Conservation (phyloP, 2,113 vertebrate genomes). For the Xenopus tropicalis region DNA sequence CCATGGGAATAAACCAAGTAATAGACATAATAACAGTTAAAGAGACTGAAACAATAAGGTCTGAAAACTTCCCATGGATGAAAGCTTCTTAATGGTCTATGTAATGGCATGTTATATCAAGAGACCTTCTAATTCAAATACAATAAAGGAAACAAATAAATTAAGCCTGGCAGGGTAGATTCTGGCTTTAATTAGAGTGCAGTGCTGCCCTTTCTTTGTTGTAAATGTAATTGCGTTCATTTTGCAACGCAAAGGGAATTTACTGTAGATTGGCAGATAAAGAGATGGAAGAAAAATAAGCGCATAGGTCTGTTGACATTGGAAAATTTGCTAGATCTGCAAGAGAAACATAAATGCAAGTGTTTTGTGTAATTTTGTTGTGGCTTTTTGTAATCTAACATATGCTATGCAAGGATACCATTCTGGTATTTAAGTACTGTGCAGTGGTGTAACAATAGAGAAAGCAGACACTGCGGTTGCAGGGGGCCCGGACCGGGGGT, state of each 20-base stretch:
- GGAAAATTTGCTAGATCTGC: slow-evolving; percentile 12
- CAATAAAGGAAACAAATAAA: not conserved
- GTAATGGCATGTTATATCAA: slow-evolving; percentile 3
- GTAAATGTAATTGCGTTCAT: slow-evolving; percentile 30
- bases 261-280: slow-evolving; percentile 25
- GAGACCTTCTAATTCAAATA: slow-evolving; percentile 7
- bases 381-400: slow-evolving; percentile 29
- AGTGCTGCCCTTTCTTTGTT: slow-evolving; percentile 12
- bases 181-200: slow-evolving; percentile 16
- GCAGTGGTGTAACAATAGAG: too few relatives aligned
- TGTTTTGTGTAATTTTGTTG: not conserved
- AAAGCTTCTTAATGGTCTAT: not conserved
- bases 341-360: slow-evolving; percentile 3
- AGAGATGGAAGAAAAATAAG: slow-evolving; percentile 32
- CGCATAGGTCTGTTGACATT: slow-evolving; percentile 1
- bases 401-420: slow-evolving; percentile 17
- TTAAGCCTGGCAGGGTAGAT: slow-evolving; percentile 18
- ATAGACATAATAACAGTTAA: too few relatives aligned
- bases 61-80: too few relatives aligned
- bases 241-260: slow-evolving; percentile 13
- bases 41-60: too few relatives aligned
- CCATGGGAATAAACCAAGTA: too few relatives aligned
- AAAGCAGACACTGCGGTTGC: too few relatives aligned
- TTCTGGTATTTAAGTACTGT: not conserved
- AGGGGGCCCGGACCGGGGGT: too few relatives aligned